These are phyloP conservation scores for Coleophora flavipennella DNA, from an alignment of 2,888 invertebrate species.

Conservation along the genomic window DNA sequence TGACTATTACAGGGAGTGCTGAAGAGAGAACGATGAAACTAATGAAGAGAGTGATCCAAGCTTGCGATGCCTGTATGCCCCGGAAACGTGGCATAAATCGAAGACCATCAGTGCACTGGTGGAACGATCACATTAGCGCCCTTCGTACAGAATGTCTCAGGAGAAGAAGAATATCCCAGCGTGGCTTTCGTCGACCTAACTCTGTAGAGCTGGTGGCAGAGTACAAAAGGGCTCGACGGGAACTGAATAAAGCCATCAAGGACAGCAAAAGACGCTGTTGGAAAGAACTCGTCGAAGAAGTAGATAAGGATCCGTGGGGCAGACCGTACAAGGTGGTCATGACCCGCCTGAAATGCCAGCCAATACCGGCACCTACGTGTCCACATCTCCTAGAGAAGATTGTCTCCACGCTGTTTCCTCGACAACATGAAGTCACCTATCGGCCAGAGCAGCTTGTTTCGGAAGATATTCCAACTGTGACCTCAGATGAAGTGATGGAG, in stretches of 20 bases:
- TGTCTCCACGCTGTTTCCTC: neutral
- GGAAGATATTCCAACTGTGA: neutral
- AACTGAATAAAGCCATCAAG: conserved; percentile 3
- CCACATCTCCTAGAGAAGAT: no score
- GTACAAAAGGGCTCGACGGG: conserved; percentile 1
- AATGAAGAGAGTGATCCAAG: no score
- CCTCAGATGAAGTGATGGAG: neutral
- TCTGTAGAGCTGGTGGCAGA: neutral
- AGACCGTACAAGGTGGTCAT: no score
- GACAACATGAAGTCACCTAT: neutral
- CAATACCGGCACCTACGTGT: neutral
- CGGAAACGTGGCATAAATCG: neutral
- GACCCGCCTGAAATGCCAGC: neutral
- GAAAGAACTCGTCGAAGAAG: no score
- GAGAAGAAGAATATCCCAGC: neutral
- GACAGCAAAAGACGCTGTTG: conserved; percentile 2
- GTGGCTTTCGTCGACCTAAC: no score
- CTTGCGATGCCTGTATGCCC: neutral
- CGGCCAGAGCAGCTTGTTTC: neutral
- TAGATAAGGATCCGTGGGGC: no score
- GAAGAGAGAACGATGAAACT: neutral
- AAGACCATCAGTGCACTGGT: neutral
- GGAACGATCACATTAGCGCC: no score
- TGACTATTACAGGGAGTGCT: neutral
- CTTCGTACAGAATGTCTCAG: neutral